Conservation (phyloP, 2,797 vertebrate genomes). For the Microctenopoma stevenorrisi region DNA sequence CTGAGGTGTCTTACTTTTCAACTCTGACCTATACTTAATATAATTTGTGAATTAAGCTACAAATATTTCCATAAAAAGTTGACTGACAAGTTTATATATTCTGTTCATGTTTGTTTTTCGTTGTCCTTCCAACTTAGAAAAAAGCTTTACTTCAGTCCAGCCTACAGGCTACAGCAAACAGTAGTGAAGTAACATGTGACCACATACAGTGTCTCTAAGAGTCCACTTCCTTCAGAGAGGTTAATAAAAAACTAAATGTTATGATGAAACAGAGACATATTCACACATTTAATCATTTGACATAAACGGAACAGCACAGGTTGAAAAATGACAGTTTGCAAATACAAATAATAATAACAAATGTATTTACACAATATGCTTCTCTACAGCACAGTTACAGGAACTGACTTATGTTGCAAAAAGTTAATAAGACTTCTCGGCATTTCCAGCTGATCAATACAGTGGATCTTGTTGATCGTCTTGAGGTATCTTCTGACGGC, state of each 20-base stretch:
- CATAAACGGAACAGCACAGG: constrained; percentile 20
- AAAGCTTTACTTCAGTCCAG: no score
- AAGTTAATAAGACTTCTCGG: constrained; percentile 85
- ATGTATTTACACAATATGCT: accelerated
- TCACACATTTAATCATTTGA: constrained; percentile 51
- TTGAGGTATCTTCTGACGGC: constrained; percentile 83
- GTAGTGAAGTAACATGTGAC: constrained; percentile 36
- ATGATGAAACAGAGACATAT: background rate
- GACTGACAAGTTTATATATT: no score
- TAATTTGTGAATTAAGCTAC: no score
- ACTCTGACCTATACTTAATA: no score
- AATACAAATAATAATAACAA: constrained; percentile 26
- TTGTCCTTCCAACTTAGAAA: no score
- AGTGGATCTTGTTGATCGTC: constrained; percentile 70
- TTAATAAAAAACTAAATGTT: background rate
- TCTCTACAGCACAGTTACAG: constrained; percentile 47
- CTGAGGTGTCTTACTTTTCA: no score
- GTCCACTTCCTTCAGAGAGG: background rate
- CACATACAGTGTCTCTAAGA: background rate
- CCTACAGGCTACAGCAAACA: background rate
- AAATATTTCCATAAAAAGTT: no score
- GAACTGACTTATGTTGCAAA: constrained; percentile 80
- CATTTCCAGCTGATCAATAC: constrained; percentile 85
- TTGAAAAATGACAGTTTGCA: constrained; percentile 20
- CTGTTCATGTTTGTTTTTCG: no score